Evolutionary conservation across 2,113 vertebrate genomes (phyloP), one percentile per base, ranked within the genome.

Genomic region (Epinephelus lanceolatus): DNA sequence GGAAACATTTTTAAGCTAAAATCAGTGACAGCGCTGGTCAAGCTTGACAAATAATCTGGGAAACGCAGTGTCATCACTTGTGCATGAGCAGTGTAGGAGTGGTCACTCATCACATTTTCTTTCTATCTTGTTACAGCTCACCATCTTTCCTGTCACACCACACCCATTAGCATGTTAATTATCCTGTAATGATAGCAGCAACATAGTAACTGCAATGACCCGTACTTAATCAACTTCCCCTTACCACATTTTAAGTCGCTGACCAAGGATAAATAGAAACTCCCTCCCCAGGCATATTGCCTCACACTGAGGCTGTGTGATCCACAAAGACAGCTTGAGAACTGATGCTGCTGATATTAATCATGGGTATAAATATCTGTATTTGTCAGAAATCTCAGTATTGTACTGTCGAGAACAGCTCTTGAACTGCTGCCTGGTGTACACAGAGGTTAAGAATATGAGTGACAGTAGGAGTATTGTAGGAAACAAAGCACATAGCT

Each of bases 161-260:
- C 74, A 18, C 0, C 68, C 70, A 91, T 93, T 93, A 89, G 59
- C 84, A 91, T 89, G 88, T 74, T 89, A 86, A 92, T 83, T 88
- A 84, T 89, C 70, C 63, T 85, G 83, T 90, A 78, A 87, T 86
- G 82, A 87, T 52, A 87, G 53, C 78, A 47, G 88, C 60, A 76
- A 63, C 80, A 80, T 17, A 25, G 67, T 40, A 65, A 83, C 77
- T 77, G 65, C 77, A 83, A 65, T 81, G 83, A 80, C 83, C 86
- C 42, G 4, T 49, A 69, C 52, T 81, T 80, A 74, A 91, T 77
- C 11, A 57, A 81, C 79, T 76, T 63, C 61, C 45, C 49, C 66
- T 76, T 19, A 66, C 30, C 78, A 60, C 70, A 87, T 71, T 71
- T 84, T 37, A 81, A 86, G 23, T 77, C 23, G 2, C 37, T 86